Conservation (phyloP, 2,797 vertebrate species). For the Paguma larvata region DNA sequence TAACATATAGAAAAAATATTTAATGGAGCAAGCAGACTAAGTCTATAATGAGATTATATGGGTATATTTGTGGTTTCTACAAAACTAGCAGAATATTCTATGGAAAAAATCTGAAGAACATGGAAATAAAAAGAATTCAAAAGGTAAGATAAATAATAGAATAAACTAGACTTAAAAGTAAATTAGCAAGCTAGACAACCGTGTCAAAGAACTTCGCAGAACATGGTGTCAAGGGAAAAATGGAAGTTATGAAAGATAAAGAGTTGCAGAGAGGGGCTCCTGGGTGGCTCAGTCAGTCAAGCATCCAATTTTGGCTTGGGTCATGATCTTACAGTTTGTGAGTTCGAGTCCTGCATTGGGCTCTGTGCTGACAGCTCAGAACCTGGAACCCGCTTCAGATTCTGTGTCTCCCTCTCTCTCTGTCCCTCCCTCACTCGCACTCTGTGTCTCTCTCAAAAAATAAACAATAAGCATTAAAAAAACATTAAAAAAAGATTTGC, state of each 20-base stretch:
- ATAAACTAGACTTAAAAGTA: background rate
- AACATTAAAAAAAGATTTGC: background rate
- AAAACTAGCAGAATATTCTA: background rate
- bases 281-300: too few relatives aligned
- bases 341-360: too few relatives aligned
- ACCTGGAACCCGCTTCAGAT: too few relatives aligned
- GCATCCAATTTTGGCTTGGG: too few relatives aligned
- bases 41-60: background rate
- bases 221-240: background rate
- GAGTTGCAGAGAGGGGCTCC: background rate
- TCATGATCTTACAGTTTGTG: too few relatives aligned
- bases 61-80: background rate
- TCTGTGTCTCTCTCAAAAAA: too few relatives aligned
- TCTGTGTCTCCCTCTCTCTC: too few relatives aligned
- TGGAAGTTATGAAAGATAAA: background rate
- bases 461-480: too few relatives aligned
- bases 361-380: too few relatives aligned
- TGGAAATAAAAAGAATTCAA: background rate
- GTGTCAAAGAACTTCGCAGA: background rate
- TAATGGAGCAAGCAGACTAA: background rate
- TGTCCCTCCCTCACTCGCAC: too few relatives aligned
- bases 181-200: background rate
- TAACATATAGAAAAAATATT: background rate
- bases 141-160: conserved; percentile 13
- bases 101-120: background rate